Base-by-base conservation (phyloP, 23 tunicate species). In the Aplidium turbinatum region DNA sequence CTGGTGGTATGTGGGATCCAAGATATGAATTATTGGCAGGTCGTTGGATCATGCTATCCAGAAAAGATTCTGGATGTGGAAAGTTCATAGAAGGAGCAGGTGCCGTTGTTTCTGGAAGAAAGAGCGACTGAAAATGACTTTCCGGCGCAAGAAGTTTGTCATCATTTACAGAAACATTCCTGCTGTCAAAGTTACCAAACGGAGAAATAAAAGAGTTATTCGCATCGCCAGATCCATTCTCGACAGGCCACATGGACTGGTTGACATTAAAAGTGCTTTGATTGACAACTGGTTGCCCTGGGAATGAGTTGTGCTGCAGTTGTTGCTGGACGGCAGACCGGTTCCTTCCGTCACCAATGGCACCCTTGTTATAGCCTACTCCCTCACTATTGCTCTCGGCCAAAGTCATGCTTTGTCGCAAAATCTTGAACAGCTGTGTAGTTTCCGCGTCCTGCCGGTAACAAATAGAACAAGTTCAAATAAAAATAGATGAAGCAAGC, bases 401-500 rank as follows among this genome's bases (percentile, higher is more conserved):
- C 55, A 85, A 26, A 4, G 87, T 87, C 58, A 88, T 46, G 42
- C 80, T 81, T 26, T 88, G 79, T 18, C 71, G 75, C 23, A 88
- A 61, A 31, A 55, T 81, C 47, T 75, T 88, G 30, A 74, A 42
- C 33, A 88, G 62, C 87, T 88, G 88, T 5, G 80, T 38, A 11
- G 96, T 81, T 47, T 88, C 96, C 16, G 75, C 58, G 51, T 88
- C 87, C 89, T 83, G 71, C 9, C n/a, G n/a, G n/a, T n/a, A n/a
- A n/a, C n/a, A n/a, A n/a, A n/a, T n/a, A n/a, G n/a, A n/a, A n/a
- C n/a, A n/a, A n/a, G n/a, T n/a, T n/a, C n/a, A n/a, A n/a, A n/a
- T n/a, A n/a, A n/a, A n/a, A n/a, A n/a, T n/a, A n/a, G n/a, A n/a
- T n/a, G n/a, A n/a, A n/a, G n/a, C n/a, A n/a, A n/a, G n/a, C n/a